Evolutionary conservation across 2,113 vertebrate species (phyloP).

Genomic region (Otolemur garnettii): DNA sequence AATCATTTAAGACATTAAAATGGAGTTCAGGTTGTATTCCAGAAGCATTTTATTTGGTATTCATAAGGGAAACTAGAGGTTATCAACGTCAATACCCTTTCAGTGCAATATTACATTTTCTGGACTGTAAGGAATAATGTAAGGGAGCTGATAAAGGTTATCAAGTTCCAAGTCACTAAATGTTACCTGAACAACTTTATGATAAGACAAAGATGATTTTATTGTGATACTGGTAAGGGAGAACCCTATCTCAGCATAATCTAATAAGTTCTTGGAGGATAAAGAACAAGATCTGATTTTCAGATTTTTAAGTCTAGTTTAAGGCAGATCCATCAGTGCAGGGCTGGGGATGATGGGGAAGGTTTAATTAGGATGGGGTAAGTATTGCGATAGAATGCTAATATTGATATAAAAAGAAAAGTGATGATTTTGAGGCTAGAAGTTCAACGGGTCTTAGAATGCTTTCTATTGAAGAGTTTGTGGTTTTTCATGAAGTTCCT

Average conservation of each 20-base stretch:
- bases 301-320: background rate
- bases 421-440: background rate
- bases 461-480: background rate
- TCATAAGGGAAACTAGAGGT: background rate
- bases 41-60: background rate
- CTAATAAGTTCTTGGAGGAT: background rate
- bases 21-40: background rate
- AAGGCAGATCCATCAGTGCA: background rate
- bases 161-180: background rate
- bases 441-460: background rate
- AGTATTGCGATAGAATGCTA: background rate
- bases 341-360: background rate
- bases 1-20: background rate
- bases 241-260: background rate
- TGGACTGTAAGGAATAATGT: background rate
- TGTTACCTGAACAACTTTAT: background rate
- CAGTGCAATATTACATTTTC: background rate
- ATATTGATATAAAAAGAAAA: background rate
- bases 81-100: background rate
- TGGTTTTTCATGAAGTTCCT: background rate
- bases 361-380: background rate
- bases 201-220: background rate
- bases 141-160: background rate
- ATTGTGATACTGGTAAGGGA: background rate
- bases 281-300: background rate